These are phyloP conservation scores for Euplexia lucipara DNA, from an alignment of 2,888 invertebrate genomes.

Conservation along the genomic window DNA sequence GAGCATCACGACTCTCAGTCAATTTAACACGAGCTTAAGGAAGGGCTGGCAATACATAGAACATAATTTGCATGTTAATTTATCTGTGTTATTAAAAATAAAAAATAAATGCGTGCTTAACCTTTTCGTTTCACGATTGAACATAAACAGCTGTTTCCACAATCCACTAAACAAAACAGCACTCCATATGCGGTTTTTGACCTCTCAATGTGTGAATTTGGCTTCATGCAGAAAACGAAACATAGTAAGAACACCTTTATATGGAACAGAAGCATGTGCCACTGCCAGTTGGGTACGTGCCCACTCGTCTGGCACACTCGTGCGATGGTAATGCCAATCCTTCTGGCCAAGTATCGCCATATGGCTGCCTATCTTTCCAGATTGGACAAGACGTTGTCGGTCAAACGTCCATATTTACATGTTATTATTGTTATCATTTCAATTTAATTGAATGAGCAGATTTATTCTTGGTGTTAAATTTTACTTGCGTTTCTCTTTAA, in stretches of 20 bases:
- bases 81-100: too few species aligned
- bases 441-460: too few species aligned
- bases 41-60: too few species aligned
- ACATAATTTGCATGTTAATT: too few species aligned
- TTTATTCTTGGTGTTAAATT: too few species aligned
- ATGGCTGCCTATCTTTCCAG: slow-evolving; percentile 31
- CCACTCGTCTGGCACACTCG: slow-evolving; percentile 50
- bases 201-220: slow-evolving; percentile 37
- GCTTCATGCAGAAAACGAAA: slow-evolving; percentile 18
- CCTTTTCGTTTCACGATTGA: neutral
- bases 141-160: slow-evolving; percentile 4
- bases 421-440: too few species aligned
- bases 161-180: neutral
- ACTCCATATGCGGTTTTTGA: slow-evolving; percentile 8
- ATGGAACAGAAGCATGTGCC: slow-evolving; percentile 11
- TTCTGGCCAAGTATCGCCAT: slow-evolving; percentile 49
- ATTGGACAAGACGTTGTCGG: neutral
- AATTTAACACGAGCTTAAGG: too few species aligned
- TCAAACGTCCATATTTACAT: too few species aligned
- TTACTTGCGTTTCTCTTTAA: too few species aligned
- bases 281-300: slow-evolving; percentile 61
- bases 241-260: slow-evolving; percentile 36
- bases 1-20: too few species aligned
- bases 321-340: slow-evolving; percentile 44
- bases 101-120: too few species aligned